Evolutionary conservation across 2,113 vertebrate species (phyloP), one percentile per base, ranked within the genome.

Genomic region (Alces alces): DNA sequence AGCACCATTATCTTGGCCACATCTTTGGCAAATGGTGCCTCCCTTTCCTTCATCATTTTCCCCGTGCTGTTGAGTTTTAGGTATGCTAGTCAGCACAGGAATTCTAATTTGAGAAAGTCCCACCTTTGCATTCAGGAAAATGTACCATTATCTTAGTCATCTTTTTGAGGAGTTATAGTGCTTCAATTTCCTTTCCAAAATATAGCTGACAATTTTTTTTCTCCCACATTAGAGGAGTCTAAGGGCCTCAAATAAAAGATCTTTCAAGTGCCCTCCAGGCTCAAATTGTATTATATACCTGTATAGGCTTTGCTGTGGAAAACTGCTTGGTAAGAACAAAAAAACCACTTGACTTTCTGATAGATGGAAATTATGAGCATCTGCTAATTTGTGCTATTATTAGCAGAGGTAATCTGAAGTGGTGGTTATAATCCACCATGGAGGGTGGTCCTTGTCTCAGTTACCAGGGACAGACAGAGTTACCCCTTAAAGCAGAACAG

Each of bases 181-280:
- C 78, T 83, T 89, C 55, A 84, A n/a, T 89, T 88, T 47, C 47
- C 30, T 84, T 97, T 96, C 55, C 30, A 73, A 97, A 96, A 91
- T 80, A 83, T 16, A 80, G 12, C 39, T 70, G 54, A 50, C 3
- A 78, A 17, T 28, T 88, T 60, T 90, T 61, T 61, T 16, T 47
- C 23, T n/a, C 5, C 25, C 47, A 9, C 5, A 25, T 90, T 93
- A 55, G 6, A 86, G 39, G 33, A 89, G 4, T 57, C 55, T 30
- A 16, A 91, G 45, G 60, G 50, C 76, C 36, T 96, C 86, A 96
- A 92, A 78, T 64, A 19, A 76, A 91, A 91, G 61, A 30, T 33
- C 45, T 30, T 90, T 87, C 79, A 54, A 36, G n/a, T 58, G 61
- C 19, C 15, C 13, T 97, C 43, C 11, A 78, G 95, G 7, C 30